Conservation (phyloP, 1,140 invertebrate genomes). For the Neelides sp. region DNA sequence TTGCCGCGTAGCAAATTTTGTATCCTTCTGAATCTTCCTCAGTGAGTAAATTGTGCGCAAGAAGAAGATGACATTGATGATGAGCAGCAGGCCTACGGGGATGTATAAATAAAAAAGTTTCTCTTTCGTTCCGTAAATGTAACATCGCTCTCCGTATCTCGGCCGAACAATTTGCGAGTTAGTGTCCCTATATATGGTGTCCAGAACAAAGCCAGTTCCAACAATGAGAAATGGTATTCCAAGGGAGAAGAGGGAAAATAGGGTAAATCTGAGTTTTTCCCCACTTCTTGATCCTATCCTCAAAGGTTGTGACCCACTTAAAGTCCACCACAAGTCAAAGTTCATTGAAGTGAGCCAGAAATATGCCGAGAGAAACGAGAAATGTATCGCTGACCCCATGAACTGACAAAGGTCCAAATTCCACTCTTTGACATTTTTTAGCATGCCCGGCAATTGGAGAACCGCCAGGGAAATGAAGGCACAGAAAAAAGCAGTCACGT, state of each 20-base stretch:
- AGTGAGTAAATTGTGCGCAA: constrained; percentile 28
- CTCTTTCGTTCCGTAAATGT: constrained; percentile 36
- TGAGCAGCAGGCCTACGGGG: constrained; percentile 42
- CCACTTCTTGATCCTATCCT: constrained; percentile 23
- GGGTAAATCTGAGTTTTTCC: constrained; percentile 24
- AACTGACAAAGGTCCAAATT: constrained; percentile 17
- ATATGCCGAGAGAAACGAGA: constrained; percentile 85
- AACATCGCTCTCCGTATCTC: constrained; percentile 26
- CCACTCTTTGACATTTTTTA: constrained; percentile 12
- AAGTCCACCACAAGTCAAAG: constrained; percentile 30
- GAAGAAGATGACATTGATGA: constrained; percentile 25
- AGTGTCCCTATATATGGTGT: constrained; percentile 21
- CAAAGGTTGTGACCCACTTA: constrained; percentile 26
- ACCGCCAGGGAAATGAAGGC: constrained; percentile 22
- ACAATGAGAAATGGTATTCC: constrained; percentile 23
- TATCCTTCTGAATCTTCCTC: constrained; percentile 27
- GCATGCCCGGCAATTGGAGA: constrained; percentile 20
- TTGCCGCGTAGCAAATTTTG: constrained; percentile 29
- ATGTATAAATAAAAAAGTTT: constrained; percentile 50
- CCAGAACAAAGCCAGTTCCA: constrained; percentile 20
- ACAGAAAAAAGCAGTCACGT: constrained; percentile 22
- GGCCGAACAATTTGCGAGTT: constrained; percentile 16
- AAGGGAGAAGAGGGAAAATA: constrained; percentile 24
- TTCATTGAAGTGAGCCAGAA: constrained; percentile 77
- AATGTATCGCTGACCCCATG: constrained; percentile 62